phyloP scores from a whole-genome alignment of 2,888 invertebrate genomes.

The Drosophila bunnanda region DNA sequence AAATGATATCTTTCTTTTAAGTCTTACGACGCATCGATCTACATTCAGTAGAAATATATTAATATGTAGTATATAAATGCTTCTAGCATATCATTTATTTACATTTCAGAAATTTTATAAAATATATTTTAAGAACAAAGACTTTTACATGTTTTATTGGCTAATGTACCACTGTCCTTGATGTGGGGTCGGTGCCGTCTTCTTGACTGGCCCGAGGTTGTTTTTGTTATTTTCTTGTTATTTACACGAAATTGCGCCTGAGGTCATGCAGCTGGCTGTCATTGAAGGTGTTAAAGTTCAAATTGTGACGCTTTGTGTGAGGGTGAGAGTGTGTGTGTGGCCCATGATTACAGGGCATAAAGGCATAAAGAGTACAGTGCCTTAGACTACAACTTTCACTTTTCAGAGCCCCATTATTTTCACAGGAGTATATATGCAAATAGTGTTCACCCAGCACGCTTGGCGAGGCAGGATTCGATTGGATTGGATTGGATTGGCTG shows the following conservation, averaged over 20 bases:
- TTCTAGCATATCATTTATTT: no score
- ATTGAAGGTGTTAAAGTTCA: slow-evolving; percentile 78
- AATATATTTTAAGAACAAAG: no score
- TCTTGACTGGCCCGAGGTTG: slow-evolving; percentile 57
- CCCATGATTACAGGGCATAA: slow-evolving; percentile 60
- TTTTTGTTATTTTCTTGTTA: slow-evolving; percentile 77
- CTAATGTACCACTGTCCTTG: not conserved
- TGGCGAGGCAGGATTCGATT: slow-evolving; percentile 5
- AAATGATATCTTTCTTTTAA: no score
- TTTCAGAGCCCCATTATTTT: slow-evolving; percentile 23
- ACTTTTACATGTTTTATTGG: not conserved
- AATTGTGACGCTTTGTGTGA: slow-evolving; percentile 64
- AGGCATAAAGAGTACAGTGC: slow-evolving; percentile 32
- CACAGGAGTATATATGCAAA: slow-evolving; percentile 55
- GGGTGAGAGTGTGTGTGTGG: slow-evolving; percentile 13
- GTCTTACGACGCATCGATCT: no score
- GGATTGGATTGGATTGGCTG: slow-evolving; percentile 7
- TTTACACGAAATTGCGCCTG: slow-evolving; percentile 78
- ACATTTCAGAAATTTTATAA: no score
- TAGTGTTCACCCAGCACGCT: slow-evolving; percentile 12
- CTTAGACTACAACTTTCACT: slow-evolving; percentile 32
- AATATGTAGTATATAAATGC: not conserved
- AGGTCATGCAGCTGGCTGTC: slow-evolving; percentile 72
- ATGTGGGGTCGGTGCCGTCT: slow-evolving; percentile 20
- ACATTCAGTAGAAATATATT: not conserved